Evolutionary conservation across 2,797 vertebrate species (phyloP).

Genomic region (Gobio occitaniae): DNA sequence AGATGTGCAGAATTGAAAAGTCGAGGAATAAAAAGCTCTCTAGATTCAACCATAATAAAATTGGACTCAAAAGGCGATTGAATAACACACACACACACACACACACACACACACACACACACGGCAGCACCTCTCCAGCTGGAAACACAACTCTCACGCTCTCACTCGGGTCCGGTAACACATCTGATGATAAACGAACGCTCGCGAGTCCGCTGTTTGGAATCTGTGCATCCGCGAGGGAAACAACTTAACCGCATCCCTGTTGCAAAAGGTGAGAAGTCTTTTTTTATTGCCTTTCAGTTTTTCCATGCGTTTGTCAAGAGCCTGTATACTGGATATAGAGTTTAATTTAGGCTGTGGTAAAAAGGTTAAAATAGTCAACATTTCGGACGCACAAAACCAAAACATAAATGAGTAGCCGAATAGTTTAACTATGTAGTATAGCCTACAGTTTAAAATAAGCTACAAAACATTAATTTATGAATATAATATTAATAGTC

Average conservation of each 20-base stretch:
- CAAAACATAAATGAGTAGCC: not conserved
- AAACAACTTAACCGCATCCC: slow-evolving; percentile 3
- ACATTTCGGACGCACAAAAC: not conserved
- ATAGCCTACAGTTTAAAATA: not conserved
- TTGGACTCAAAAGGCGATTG: not conserved
- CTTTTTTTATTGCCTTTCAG: not conserved
- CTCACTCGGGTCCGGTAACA: not conserved
- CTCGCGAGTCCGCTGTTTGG: not conserved
- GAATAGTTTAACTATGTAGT: not conserved
- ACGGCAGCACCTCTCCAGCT: slow-evolving; percentile 10
- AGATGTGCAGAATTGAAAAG: not conserved
- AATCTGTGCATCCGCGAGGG: not conserved
- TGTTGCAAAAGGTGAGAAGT: slow-evolving; percentile 10
- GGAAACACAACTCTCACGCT: not conserved
- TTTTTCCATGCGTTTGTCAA: not conserved
- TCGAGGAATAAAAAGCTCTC: not conserved
- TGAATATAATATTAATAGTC: not conserved
- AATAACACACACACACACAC: not conserved
- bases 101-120: not conserved
- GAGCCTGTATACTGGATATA: not conserved
- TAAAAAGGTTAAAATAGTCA: not conserved
- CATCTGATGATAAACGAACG: not conserved
- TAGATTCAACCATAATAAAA: not conserved
- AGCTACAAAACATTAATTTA: not conserved
- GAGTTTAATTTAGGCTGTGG: not conserved